Conservation (phyloP, 1,140 invertebrate genomes). For the Rhyacophila brunnea region DNA sequence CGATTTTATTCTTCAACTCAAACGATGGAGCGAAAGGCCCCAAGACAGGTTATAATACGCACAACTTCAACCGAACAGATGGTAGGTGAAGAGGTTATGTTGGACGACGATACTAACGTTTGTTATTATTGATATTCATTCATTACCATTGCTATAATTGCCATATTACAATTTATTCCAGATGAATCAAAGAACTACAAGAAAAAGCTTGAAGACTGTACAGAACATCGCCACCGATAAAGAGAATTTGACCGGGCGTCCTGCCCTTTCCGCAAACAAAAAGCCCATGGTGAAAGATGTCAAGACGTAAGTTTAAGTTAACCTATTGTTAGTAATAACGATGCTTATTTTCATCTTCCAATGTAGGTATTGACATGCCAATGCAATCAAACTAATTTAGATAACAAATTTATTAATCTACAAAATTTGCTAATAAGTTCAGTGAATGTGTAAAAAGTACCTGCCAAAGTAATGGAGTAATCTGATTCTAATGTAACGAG, state of each 20-base stretch:
- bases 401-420: no score
- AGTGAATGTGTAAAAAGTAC: no score
- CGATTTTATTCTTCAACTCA: no score
- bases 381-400: no score
- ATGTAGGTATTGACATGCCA: no score
- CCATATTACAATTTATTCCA: no score
- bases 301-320: constrained; percentile 23
- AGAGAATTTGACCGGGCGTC: constrained; percentile 63
- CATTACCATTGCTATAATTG: neutral
- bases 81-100: neutral
- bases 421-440: no score
- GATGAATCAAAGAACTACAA: constrained; percentile 29
- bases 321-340: no score
- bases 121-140: neutral
- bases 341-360: no score
- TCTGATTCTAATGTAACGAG: no score
- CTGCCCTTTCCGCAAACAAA: constrained; percentile 5
- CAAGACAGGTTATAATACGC: neutral
- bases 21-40: neutral
- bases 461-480: no score
- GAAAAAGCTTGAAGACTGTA: constrained; percentile 62
- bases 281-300: constrained; percentile 13
- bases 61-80: constrained; percentile 7
- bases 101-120: neutral
- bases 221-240: constrained; percentile 62